A percentile compares a stretch with the other conserved stretches of the same genome.
Conservation (phyloP, 2,113 vertebrate genomes). For the Caloenas nicobarica region DNA sequence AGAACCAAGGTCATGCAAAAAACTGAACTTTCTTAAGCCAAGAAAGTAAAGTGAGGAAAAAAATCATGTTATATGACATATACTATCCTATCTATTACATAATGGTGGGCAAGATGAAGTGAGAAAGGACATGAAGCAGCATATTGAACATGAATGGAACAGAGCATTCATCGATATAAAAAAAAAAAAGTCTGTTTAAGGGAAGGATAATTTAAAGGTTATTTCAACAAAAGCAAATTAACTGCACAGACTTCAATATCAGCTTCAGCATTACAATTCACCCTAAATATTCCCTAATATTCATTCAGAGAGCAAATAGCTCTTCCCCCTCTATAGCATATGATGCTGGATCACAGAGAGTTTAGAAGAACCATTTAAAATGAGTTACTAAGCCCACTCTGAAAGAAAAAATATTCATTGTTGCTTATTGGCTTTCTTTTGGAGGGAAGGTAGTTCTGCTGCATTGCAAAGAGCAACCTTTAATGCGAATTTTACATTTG, state of each 20-base stretch:
- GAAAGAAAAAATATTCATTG: constrained; percentile 36
- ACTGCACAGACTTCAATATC: constrained; percentile 21
- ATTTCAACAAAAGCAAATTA: constrained; percentile 47
- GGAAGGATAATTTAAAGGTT: constrained; percentile 13
- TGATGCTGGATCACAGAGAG: background rate
- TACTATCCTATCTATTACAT: background rate
- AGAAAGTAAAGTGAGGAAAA: background rate
- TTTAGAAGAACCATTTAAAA: constrained; percentile 29
- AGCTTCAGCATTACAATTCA: constrained; percentile 10
- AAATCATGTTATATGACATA: background rate
- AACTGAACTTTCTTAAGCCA: background rate
- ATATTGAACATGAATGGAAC: background rate
- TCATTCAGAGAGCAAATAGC: constrained; percentile 2
- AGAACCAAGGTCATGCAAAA: constrained; percentile 43
- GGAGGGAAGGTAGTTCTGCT: background rate
- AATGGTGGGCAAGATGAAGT: background rate
- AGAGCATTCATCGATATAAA: background rate
- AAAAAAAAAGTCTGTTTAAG: constrained; percentile 19
- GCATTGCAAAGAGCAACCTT: background rate
- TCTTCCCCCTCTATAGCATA: background rate
- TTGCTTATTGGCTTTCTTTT: background rate
- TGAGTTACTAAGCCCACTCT: background rate
- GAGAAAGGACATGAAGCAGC: background rate
- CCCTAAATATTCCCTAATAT: constrained; percentile 50
- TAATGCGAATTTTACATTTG: background rate